These are phyloP conservation scores for Palythoa grandis DNA, from an alignment of 92 coral and sea anemone genomes.

Conservation along the genomic window DNA sequence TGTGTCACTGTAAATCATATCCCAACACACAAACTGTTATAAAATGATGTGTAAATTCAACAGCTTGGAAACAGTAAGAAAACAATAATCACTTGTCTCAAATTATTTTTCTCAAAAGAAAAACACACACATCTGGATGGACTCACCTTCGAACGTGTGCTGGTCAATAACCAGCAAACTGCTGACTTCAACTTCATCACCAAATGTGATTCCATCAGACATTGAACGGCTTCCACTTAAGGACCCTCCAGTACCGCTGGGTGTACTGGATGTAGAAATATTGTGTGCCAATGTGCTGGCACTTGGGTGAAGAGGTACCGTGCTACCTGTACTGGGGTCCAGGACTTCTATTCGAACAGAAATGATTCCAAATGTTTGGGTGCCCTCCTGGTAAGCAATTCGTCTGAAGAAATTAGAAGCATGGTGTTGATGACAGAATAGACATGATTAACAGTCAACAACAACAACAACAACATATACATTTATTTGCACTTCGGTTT, in stretches of 20 bases:
- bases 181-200: slow-evolving; percentile 92
- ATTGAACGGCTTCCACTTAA: slow-evolving; percentile 59
- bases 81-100: too few relatives aligned
- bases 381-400: slow-evolving; percentile 91
- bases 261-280: slow-evolving; percentile 66
- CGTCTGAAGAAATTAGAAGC: slow-evolving; percentile 60
- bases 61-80: too few relatives aligned
- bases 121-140: neutral
- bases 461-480: too few relatives aligned
- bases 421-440: too few relatives aligned
- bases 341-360: slow-evolving; percentile 83
- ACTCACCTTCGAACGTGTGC: slow-evolving; percentile 95
- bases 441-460: too few relatives aligned
- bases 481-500: too few relatives aligned
- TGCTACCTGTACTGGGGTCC: slow-evolving; percentile 70
- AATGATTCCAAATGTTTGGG: slow-evolving; percentile 93
- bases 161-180: slow-evolving; percentile 91
- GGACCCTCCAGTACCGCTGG: slow-evolving; percentile 60
- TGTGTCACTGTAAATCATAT: slow-evolving; percentile 72
- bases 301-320: slow-evolving; percentile 89
- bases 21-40: neutral
- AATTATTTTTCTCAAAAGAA: neutral
- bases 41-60: too few relatives aligned
- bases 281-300: slow-evolving; percentile 94
- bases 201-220: slow-evolving; percentile 96